Conservation (phyloP, 2,113 vertebrate species). For the Terrapene triunguis region DNA sequence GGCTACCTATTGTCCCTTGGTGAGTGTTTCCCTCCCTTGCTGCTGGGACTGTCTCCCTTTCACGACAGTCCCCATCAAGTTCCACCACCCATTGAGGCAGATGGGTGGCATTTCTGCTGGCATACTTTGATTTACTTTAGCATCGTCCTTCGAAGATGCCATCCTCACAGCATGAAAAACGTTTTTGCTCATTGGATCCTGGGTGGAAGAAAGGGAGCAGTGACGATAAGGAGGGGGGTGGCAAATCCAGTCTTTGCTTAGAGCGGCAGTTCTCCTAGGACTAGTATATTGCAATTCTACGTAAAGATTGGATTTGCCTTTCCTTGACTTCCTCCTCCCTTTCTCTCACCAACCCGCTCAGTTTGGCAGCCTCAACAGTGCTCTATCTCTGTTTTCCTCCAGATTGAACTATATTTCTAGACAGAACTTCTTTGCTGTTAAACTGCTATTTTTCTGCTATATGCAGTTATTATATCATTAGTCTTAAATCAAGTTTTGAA, state of each 20-base stretch:
- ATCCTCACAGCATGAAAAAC: background rate
- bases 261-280: background rate
- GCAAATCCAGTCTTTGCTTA: background rate
- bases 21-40: background rate
- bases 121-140: background rate
- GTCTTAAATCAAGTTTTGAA: background rate
- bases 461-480: background rate
- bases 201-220: background rate
- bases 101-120: background rate
- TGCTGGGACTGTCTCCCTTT: background rate
- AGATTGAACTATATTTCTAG: background rate
- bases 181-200: background rate
- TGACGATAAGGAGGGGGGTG: background rate
- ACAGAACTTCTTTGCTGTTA: background rate
- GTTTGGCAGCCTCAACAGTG: background rate
- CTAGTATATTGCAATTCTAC: background rate
- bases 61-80: background rate
- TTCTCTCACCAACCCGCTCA: background rate
- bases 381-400: background rate
- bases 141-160: background rate
- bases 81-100: background rate
- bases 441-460: background rate
- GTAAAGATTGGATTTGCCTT: background rate
- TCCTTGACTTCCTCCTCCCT: background rate
- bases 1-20: background rate